Evolutionary conservation across 2,113 vertebrate genomes (phyloP), one percentile per base, ranked within the genome.

Genomic region (Protobothrops flavoviridis): DNA sequence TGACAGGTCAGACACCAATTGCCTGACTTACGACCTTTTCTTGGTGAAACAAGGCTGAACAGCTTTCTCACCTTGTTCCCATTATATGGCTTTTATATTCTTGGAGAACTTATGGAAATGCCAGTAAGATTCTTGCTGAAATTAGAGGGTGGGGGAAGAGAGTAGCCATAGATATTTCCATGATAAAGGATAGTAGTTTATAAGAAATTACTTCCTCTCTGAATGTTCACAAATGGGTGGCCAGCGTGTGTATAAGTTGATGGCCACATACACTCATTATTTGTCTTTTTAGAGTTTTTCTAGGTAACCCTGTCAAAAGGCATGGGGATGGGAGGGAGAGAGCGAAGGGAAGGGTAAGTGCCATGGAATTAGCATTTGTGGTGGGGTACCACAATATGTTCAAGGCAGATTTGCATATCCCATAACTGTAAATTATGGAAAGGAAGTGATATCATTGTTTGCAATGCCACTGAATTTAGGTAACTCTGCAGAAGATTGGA

Each of bases 11-110:
- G 97, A 97, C 96, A 97, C 97, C 95, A 97, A 97, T 97, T 96
- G 96, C 90, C 96, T 98, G 97, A 98, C 97, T 98, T 98, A 97
- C 94, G 96, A 98, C 98, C 97, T 98, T 98, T 98, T 98, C 96
- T 98, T 96, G 94, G 94, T 96, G 96, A 97, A 97, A 98, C 97
- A 98, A 98, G 97, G 92, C 95, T 96, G 96, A 97, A 97, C 97
- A 97, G 97, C 97, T 97, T 98, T 98, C 97, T 98, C 97, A 98
- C 98, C 98, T 98, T 97, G 97, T 98, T 97, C 95, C 94, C 94
- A 96, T 94, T 94, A 95, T 97, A 97, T 93, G 92, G 92, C 92
- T 95, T 97, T 97, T 97, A 96, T 98, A 96, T 94, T 95, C 21
- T n/a, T 6, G 91, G 93, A 95, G 96, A 97, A 97, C 97, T 97